Conservation (phyloP, 2,113 vertebrate genomes). For the Lampris incognitus region DNA sequence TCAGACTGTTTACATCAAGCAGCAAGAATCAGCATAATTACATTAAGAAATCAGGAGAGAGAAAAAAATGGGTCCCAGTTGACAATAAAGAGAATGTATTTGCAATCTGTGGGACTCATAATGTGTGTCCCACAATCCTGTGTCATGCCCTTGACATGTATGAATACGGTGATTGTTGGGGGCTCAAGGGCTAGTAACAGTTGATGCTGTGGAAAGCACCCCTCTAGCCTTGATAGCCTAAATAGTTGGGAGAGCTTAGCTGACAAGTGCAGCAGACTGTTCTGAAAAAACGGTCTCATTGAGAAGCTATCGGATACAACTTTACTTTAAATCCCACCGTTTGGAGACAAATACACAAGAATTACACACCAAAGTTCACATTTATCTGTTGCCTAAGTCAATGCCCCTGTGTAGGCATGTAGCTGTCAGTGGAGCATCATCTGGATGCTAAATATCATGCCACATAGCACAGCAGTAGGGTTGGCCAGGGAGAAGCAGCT, state of each 20-base stretch:
- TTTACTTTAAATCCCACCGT: slow-evolving; percentile 1
- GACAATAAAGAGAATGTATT: slow-evolving; percentile 32
- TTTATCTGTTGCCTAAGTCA: slow-evolving; percentile 15
- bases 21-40: slow-evolving; percentile 10
- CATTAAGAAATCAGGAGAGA: slow-evolving; percentile 6
- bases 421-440: slow-evolving; percentile 17
- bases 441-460: slow-evolving; percentile 33
- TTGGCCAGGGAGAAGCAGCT: not conserved
- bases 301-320: slow-evolving; percentile 1
- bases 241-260: not conserved
- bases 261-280: not conserved
- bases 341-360: slow-evolving; percentile 9
- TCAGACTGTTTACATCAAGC: not conserved
- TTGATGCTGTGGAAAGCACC: slow-evolving; percentile 26
- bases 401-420: not conserved
- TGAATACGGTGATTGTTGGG: not conserved
- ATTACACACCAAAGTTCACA: slow-evolving; percentile 11
- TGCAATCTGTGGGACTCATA: slow-evolving; percentile 28
- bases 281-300: slow-evolving; percentile 21
- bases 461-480: slow-evolving; percentile 8
- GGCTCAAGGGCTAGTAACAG: slow-evolving; percentile 9
- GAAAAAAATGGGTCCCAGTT: not conserved
- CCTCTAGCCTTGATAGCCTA: slow-evolving; percentile 8
- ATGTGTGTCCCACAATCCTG: slow-evolving; percentile 42
- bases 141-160: slow-evolving; percentile 17